phyloP scores from a whole-genome alignment of 2,888 invertebrate species.

The Drosophila mulleri region DNA sequence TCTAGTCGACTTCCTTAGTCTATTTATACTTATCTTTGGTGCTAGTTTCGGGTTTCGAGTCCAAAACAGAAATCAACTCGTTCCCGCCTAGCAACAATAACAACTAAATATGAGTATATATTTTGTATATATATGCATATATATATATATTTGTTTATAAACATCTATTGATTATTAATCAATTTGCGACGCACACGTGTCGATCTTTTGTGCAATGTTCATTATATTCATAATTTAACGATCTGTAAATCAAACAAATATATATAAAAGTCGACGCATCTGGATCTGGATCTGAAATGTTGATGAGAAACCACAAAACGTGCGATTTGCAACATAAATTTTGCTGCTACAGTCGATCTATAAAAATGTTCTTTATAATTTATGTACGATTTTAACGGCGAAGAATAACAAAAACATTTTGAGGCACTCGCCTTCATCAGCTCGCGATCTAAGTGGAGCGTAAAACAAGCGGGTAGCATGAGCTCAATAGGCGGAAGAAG shows the following conservation, averaged over 20 bases:
- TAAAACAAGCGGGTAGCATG: slow-evolving; percentile 15
- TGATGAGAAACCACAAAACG: slow-evolving; percentile 44
- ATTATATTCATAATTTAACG: slow-evolving; percentile 41
- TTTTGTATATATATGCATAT: slow-evolving; percentile 12
- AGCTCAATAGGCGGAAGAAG: slow-evolving; percentile 10
- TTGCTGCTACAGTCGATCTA: slow-evolving; percentile 1
- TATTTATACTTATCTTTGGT: slow-evolving; percentile 21
- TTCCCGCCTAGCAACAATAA: slow-evolving; percentile 47
- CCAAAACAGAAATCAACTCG: slow-evolving; percentile 17
- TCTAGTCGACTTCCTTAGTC: background rate
- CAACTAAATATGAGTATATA: slow-evolving; percentile 6
- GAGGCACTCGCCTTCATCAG: slow-evolving; percentile 8
- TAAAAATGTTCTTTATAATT: slow-evolving; percentile 29
- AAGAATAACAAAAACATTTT: background rate
- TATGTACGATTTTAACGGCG: slow-evolving; percentile 5
- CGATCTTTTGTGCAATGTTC: slow-evolving; percentile 32
- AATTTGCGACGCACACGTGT: slow-evolving; percentile 62
- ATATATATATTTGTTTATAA: slow-evolving; percentile 13
- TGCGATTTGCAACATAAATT: slow-evolving; percentile 50
- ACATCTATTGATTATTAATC: slow-evolving; percentile 50
- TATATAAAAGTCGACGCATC: slow-evolving; percentile 12
- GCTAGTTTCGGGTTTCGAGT: slow-evolving; percentile 36
- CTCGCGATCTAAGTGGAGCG: slow-evolving; percentile 33
- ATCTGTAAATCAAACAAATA: slow-evolving; percentile 42
- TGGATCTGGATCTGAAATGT: slow-evolving; percentile 5